Percentiles rank a stretch among this genome's conserved stretches.
Conservation (phyloP, 2,888 invertebrate genomes). For the Podotricha telesiphe region DNA sequence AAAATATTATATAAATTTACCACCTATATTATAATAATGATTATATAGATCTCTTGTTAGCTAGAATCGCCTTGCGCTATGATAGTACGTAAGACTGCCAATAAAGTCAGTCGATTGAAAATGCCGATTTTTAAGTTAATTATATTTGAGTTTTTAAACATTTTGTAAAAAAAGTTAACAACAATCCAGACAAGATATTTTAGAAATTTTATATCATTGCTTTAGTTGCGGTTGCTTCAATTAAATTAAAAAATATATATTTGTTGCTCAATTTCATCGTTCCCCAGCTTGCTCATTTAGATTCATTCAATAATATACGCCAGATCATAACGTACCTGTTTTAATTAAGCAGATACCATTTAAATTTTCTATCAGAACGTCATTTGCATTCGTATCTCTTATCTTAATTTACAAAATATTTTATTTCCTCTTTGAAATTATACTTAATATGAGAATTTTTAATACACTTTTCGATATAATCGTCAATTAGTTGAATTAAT, state of each 20-base stretch:
- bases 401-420: slow-evolving; percentile 37
- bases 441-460: slow-evolving; percentile 6
- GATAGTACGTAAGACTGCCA: too few species aligned
- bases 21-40: too few species aligned
- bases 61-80: too few species aligned
- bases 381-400: slow-evolving; percentile 41
- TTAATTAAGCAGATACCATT: slow-evolving; percentile 40
- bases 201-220: too few species aligned
- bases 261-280: slow-evolving; percentile 26
- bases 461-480: background rate
- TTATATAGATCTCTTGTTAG: too few species aligned
- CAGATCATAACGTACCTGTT: slow-evolving; percentile 36
- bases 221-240: too few species aligned
- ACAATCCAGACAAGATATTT: too few species aligned
- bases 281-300: slow-evolving; percentile 26
- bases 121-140: too few species aligned
- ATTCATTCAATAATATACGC: slow-evolving; percentile 32
- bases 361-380: slow-evolving; percentile 33
- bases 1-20: too few species aligned
- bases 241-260: slow-evolving; percentile 6
- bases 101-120: too few species aligned
- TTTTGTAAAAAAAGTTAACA: too few species aligned
- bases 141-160: too few species aligned
- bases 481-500: slow-evolving; percentile 6
- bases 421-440: slow-evolving; percentile 11